Conservation (phyloP, 2,797 vertebrate species). For the Antrozous pallidus region DNA sequence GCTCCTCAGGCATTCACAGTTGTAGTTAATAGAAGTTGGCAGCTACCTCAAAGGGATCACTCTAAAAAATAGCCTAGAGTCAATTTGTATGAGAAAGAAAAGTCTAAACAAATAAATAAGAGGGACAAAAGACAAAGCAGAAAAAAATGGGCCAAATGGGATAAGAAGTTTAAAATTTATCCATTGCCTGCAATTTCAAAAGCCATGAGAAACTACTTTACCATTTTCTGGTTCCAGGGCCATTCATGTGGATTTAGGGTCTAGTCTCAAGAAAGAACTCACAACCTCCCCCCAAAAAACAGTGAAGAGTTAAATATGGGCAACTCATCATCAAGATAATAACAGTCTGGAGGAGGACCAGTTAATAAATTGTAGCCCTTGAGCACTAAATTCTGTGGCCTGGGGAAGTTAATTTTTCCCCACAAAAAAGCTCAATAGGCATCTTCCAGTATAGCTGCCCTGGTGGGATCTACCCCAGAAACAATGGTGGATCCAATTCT, state of each 20-base stretch:
- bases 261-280: neutral
- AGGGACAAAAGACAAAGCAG: neutral
- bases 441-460: neutral
- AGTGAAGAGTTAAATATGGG: neutral
- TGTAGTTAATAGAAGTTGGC: neutral
- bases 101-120: constrained; percentile 60
- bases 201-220: constrained; percentile 24
- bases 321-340: constrained; percentile 14
- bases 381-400: neutral
- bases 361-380: constrained; percentile 33
- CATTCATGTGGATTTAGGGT: neutral
- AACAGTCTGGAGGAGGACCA: neutral
- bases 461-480: constrained; percentile 51
- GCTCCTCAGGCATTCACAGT: neutral
- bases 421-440: neutral
- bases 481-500: constrained; percentile 32
- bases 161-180: constrained; percentile 42
- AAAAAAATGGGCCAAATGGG: constrained; percentile 9
- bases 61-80: constrained; percentile 30
- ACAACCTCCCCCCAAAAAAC: neutral
- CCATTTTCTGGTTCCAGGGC: neutral
- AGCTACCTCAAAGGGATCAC: neutral
- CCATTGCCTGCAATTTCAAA: constrained; percentile 33
- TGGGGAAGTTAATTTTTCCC: neutral
- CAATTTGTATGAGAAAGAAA: neutral